These are phyloP conservation scores for Drosophila oshimai DNA, from an alignment of 1,140 invertebrate species.

Conservation along the genomic window DNA sequence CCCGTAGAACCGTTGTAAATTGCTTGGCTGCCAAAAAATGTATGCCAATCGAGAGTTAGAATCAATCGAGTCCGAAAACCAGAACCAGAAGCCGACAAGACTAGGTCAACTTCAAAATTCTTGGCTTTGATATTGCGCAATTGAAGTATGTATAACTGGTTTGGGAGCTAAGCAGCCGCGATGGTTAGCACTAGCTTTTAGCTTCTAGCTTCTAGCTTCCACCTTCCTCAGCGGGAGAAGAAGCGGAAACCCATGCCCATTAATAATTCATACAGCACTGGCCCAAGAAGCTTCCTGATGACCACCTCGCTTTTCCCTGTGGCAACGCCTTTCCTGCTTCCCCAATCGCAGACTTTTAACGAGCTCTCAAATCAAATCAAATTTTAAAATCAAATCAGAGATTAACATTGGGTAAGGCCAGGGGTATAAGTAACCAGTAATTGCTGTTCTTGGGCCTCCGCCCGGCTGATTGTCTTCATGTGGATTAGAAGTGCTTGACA, in stretches of 20 bases:
- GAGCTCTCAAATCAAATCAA: background rate
- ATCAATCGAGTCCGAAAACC: conserved; percentile 15
- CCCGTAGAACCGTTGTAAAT: conserved; percentile 29
- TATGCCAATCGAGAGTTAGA: conserved; percentile 31
- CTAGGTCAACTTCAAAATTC: conserved; percentile 12
- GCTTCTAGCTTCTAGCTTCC: background rate
- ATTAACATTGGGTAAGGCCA: conserved; percentile 47
- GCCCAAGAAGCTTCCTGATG: conserved; percentile 26
- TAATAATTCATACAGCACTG: conserved; percentile 17
- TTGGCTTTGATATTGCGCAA: conserved; percentile 47
- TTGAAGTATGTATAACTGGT: conserved; percentile 52
- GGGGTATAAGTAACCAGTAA: conserved; percentile 34
- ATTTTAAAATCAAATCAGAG: conserved; percentile 40
- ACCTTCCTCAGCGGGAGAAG: conserved; percentile 1
- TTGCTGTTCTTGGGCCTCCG: conserved; percentile 43
- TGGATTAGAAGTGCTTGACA: conserved; percentile 46
- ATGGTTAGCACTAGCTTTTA: conserved; percentile 1
- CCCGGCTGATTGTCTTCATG: conserved; percentile 16
- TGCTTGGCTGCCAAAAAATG: conserved; percentile 45
- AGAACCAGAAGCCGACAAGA: conserved; percentile 24
- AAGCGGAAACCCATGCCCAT: conserved; percentile 43
- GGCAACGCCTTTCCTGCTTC: conserved; percentile 13
- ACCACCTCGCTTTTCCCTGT: conserved; percentile 14
- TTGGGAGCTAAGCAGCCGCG: conserved; percentile 16
- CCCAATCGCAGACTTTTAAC: conserved; percentile 5